Base-by-base conservation (phyloP, 2,888 invertebrate species). In the Dastarcus helophoroides region DNA sequence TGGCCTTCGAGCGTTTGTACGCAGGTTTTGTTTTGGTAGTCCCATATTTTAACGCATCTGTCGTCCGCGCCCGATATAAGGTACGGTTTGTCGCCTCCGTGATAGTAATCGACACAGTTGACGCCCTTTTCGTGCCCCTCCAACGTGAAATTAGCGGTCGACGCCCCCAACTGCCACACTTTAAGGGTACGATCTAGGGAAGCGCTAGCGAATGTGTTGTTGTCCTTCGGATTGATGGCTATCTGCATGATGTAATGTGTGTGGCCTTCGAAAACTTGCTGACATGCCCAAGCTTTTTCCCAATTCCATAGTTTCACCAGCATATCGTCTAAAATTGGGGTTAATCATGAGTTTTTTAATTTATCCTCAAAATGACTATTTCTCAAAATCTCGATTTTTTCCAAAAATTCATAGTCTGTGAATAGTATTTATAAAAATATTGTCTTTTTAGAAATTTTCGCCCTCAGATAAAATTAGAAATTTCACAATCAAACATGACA, bases 241-340 rank as follows among this genome's bases (percentile, higher is more conserved):
- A 99, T 85, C 63, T 99, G 97, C 98, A 98, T 98, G 2, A 99
- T 94, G 55, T 98, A 98, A 62, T 99, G 98, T 0, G 93, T 89
- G 65, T 99, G 98, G 0, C 97, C 97, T 56, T 99, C 98, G 57
- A 98, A 99, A 8, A 94, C 88, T 59, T 98, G 95, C 56, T 97
- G 95, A 50, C 94, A 91, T 0, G 84, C 74, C 97, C 97, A 99
- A 51, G 86, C 76, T 57, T 95, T 94, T 31, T 98, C 98, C 98
- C 98, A 98, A 61, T 99, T 98, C 98, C 98, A 98, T 35, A 99
- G 62, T 61, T 99, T 99, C 40, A 99, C 93, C 32, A 91, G 66
- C 83, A 98, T 86, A 55, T 99, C 98, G 71, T 98, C 97, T 89
- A 60, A 33, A 65, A 62, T 5, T 22, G 12, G n/a, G 11, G 7